Evolutionary conservation across 2,888 invertebrate species (phyloP).

Genomic region (Andricus quercusramuli): DNA sequence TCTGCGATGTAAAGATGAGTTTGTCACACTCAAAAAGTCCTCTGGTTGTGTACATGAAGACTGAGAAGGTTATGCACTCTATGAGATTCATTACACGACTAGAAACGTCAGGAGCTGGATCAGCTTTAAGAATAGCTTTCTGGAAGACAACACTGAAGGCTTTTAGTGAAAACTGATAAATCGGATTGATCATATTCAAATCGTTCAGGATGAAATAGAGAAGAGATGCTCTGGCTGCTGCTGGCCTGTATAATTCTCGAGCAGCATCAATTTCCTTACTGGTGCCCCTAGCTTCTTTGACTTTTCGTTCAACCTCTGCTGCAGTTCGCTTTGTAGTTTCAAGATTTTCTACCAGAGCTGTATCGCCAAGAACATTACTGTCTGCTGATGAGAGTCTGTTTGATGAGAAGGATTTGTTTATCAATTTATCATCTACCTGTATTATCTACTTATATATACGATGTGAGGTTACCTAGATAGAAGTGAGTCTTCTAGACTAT

Average conservation of each 20-base stretch:
- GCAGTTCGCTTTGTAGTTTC: conserved; percentile 98
- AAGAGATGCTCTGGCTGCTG: conserved; percentile 94
- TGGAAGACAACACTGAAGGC: conserved; percentile 99
- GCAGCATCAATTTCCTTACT: conserved; percentile 96
- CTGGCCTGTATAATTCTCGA: conserved; percentile 91
- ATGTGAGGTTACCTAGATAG: conserved; percentile 82
- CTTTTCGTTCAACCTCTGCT: conserved; percentile 96
- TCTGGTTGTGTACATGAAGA: conserved; percentile 95
- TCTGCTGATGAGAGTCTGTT: conserved; percentile 91
- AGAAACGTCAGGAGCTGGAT: conserved; percentile 88
- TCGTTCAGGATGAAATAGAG: conserved; percentile 97
- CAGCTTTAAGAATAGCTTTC: conserved; percentile 95
- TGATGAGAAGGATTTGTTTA: neutral
- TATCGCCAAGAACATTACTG: conserved; percentile 95
- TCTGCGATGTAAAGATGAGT: conserved; percentile 96
- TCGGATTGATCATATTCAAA: conserved; percentile 96
- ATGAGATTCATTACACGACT: conserved; percentile 92
- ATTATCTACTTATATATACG: neutral
- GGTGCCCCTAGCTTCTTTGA: conserved; percentile 94
- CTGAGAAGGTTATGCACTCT: conserved; percentile 95
- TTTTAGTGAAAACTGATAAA: conserved; percentile 98
- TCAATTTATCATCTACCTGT: neutral
- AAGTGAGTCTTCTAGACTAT: conserved; percentile 94
- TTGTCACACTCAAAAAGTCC: conserved; percentile 98
- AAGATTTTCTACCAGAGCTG: conserved; percentile 96